A percentile compares a stretch with the other conserved stretches of the same genome.
Evolutionary conservation across 2,113 vertebrate genomes (phyloP).

Genomic region (Prochilodus magdalenae): DNA sequence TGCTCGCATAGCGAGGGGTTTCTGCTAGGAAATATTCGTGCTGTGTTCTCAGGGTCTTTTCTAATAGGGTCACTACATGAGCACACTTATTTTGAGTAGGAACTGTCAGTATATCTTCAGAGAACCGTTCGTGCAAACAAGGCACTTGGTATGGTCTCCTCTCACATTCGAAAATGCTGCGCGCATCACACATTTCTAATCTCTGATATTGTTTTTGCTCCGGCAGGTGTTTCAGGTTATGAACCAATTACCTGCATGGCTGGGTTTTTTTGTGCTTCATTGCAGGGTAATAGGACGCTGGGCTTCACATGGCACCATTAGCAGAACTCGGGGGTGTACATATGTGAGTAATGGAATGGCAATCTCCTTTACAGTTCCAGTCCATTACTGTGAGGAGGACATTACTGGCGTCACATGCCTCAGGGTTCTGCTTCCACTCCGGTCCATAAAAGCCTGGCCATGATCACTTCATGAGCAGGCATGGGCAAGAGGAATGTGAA

Average conservation of each 20-base stretch:
- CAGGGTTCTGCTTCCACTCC: constrained; percentile 24
- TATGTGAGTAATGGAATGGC: constrained; percentile 41
- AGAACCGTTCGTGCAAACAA: constrained; percentile 38
- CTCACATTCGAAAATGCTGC: constrained; percentile 4
- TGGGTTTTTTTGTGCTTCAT: constrained; percentile 35
- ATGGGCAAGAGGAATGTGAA: background rate
- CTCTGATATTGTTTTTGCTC: constrained; percentile 48
- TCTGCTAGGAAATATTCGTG: constrained; percentile 53
- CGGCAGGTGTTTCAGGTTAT: constrained; percentile 51
- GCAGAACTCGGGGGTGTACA: constrained; percentile 32
- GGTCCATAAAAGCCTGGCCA: constrained; percentile 19
- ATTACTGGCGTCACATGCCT: constrained; percentile 32
- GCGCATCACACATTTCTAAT: constrained; percentile 34
- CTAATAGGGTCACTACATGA: constrained; percentile 10
- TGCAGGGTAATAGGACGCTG: constrained; percentile 47
- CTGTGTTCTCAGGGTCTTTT: constrained; percentile 21
- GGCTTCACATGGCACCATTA: constrained; percentile 44
- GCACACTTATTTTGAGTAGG: constrained; percentile 25
- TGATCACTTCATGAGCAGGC: constrained; percentile 8
- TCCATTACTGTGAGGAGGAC: constrained; percentile 42
- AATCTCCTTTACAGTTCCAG: constrained; percentile 49
- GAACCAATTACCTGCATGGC: constrained; percentile 52
- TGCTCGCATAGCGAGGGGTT: constrained; percentile 5
- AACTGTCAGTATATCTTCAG: background rate
- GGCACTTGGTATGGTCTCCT: constrained; percentile 2